Evolutionary conservation across 2,888 invertebrate genomes (phyloP).

Genomic region (Cenopis cana): DNA sequence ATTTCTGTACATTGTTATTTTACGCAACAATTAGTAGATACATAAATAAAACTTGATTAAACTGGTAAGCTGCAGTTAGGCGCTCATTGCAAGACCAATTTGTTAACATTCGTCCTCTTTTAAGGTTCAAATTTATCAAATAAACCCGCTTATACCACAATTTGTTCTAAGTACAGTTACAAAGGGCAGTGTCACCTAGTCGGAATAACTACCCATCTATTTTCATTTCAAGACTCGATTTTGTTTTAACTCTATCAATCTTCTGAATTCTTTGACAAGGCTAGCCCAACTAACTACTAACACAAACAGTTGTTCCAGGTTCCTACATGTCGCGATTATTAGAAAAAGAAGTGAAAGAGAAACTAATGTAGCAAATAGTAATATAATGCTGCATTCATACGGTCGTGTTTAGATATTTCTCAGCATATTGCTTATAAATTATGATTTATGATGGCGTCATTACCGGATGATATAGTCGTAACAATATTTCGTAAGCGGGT

Average conservation of each 20-base stretch:
- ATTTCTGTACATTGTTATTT: constrained; percentile 81
- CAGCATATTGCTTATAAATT: background rate
- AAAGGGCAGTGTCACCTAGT: background rate
- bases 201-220: background rate
- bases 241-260: background rate
- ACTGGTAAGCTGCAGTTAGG: constrained; percentile 58
- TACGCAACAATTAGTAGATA: constrained; percentile 75
- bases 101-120: constrained; percentile 57
- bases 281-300: too few species aligned
- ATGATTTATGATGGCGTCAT: background rate
- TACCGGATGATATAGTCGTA: background rate
- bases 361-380: too few species aligned
- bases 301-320: background rate
- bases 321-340: background rate
- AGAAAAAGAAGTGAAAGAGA: background rate
- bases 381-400: background rate
- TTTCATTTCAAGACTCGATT: background rate
- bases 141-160: constrained; percentile 30
- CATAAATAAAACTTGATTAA: constrained; percentile 53
- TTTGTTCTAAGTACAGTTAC: constrained; percentile 45
- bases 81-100: constrained; percentile 57
- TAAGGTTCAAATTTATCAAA: constrained; percentile 61
- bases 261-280: background rate
- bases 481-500: background rate
- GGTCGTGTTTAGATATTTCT: background rate